Evolutionary conservation across 2,113 vertebrate genomes (phyloP), one percentile per base, ranked within the genome.

Genomic region (Theropithecus gelada): DNA sequence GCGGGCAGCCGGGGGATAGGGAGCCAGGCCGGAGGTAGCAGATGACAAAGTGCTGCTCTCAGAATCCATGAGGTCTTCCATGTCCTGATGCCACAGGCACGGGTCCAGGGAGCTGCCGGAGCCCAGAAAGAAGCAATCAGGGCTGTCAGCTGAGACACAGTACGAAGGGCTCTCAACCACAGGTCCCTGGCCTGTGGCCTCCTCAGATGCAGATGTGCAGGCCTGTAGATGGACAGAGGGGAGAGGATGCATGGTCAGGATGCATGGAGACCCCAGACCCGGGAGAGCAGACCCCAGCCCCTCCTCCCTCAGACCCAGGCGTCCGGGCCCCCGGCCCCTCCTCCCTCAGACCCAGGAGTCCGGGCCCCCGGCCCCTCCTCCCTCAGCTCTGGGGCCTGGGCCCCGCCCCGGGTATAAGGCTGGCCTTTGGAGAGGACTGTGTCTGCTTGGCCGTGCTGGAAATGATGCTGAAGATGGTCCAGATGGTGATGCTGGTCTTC

Each of bases 391-490:
- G 83, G 64, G 27, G 73, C 73, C 27, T 30, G 43, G 43, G 48
- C 52, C 78, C 38, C 13, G 22, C 5, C 43, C 50, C 61, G 8
- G 11, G n/a, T 18, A 14, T 3, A 1, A 32, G 52, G 35, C 76
- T 97, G 43, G 93, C 97, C 91, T 96, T 93, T 57, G 59, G 11
- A 4, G 38, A 35, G 11, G 91, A 10, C 38, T 35, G 68, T 2
- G 1, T 3, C 57, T 52, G 50, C 43, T 83, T 79, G 38, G 83
- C 0, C 0, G 50, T 94, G 43, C 18, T 80, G 84, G 97, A 97
- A 27, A 98, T 16, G 50, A 93, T 90, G 61, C 97, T 98, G 75
- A 97, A 98, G 75, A 98, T 96, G 80, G 97, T 98, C 8, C 80
- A 40, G 84, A 97, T 97, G 96, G 75, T 97, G 93, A 96, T 25